Evolutionary conservation across 2,113 vertebrate genomes (phyloP).

Genomic region (Bostrychus sinensis): DNA sequence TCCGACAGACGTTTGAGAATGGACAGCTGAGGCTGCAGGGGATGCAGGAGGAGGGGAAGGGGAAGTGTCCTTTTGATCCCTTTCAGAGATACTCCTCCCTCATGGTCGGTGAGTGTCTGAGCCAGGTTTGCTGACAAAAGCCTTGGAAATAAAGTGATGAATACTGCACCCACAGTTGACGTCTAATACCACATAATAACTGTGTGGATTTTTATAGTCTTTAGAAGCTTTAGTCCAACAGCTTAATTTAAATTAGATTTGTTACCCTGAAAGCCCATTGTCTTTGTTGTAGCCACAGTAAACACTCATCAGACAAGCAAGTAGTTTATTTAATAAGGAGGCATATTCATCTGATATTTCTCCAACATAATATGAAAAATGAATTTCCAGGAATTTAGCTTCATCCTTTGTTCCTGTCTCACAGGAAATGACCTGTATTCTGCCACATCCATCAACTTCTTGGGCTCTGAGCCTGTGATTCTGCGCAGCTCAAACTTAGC

Average conservation of each 20-base stretch:
- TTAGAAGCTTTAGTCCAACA: background rate
- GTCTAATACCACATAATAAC: slow-evolving; percentile 8
- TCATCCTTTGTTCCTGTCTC: slow-evolving; percentile 38
- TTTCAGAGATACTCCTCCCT: slow-evolving; percentile 76
- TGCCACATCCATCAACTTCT: slow-evolving; percentile 84
- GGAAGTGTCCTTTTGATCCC: slow-evolving; percentile 83
- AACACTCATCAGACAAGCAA: background rate
- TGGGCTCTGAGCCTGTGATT: slow-evolving; percentile 82
- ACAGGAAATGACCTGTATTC: slow-evolving; percentile 84
- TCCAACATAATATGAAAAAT: slow-evolving; percentile 30
- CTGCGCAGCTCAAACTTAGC: slow-evolving; percentile 71
- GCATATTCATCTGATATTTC: slow-evolving; percentile 25
- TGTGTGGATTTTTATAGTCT: slow-evolving; percentile 6
- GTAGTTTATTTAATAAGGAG: slow-evolving; percentile 11
- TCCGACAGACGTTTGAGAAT: slow-evolving; percentile 68
- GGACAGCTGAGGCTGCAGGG: slow-evolving; percentile 71
- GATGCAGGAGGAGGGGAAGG: slow-evolving; percentile 77
- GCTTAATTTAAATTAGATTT: background rate
- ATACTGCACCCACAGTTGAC: slow-evolving; percentile 18
- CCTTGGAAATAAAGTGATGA: slow-evolving; percentile 15
- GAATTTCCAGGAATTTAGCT: slow-evolving; percentile 47
- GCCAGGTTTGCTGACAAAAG: slow-evolving; percentile 17
- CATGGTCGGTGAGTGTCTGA: slow-evolving; percentile 78
- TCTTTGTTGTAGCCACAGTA: background rate
- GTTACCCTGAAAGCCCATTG: background rate